Base-by-base conservation (phyloP, 2,113 vertebrate species). In the Loxodonta africana region DNA sequence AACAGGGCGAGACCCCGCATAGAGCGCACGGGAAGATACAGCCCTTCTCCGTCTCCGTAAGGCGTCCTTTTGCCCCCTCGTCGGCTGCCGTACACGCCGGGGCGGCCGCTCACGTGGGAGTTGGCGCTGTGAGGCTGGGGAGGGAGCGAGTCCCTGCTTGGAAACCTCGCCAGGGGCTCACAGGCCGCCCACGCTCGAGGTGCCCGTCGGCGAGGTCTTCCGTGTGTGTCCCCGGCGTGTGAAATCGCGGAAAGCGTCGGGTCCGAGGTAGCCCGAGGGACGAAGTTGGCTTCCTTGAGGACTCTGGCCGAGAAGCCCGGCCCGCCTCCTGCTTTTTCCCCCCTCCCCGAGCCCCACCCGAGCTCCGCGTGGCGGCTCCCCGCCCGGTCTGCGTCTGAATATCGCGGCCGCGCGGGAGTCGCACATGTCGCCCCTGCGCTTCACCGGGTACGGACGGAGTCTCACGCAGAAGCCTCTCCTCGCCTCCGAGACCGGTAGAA, bases 111-210 rank as follows among this genome's bases (percentile, higher is more conserved):
- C n/a, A 5, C 53, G 41, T 15, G 44, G 48, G 69, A 28, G 41
- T 23, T 21, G 18, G 6, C 6, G 33, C 33, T 3, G 65, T 6
- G 3, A 21, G 14, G 6, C 20, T 6, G 44, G 28, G 8, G 9
- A 2, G 12, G 21, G 77, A 33, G 18, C 21, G 5, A 65, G 63
- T 1, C 7, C 9, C 4, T 0, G 12, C 48, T 1, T 3, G 0
- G 21, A 37, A 83, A n/a, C 51, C 3, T 44, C 3, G 9, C 46
- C 1, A 46, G 46, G 21, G 48, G 41, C 1, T 11, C 30, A 0
- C 30, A 4, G 17, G 20, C 11, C 23, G 14, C 44, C 4, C 37
- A 11, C 21, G 74, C 25, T 46, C 15, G 0, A 37, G 63, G 63
- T 18, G 3, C 46, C 41, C 4, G 8, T 7, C 0, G 15, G 8